Conservation (phyloP, 2,797 vertebrate genomes). For the Neosilurus hyrtlii region DNA sequence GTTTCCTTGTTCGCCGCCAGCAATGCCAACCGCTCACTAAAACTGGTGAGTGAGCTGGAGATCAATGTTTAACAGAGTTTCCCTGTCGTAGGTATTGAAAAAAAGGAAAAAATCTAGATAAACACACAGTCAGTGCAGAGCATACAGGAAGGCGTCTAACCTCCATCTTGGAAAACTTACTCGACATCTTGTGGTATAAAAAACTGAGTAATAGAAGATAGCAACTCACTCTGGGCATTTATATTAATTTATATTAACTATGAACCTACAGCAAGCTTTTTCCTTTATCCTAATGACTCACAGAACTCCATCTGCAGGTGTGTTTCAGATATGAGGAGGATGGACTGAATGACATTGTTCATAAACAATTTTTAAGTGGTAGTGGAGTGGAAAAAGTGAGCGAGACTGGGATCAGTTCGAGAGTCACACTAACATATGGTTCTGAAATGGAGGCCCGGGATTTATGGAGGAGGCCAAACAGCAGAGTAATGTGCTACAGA, state of each 20-base stretch:
- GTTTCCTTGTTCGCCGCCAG: too few relatives aligned
- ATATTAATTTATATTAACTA: not conserved
- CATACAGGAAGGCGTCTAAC: too few relatives aligned
- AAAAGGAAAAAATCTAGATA: too few relatives aligned
- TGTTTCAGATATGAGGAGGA: conserved; percentile 41
- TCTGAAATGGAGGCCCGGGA: conserved; percentile 67
- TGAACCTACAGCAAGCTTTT: not conserved
- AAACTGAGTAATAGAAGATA: not conserved
- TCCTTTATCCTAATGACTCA: conserved; percentile 5
- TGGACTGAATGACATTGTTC: conserved; percentile 35
- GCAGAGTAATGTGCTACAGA: conserved; percentile 74
- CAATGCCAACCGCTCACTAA: too few relatives aligned
- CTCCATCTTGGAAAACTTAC: not conserved
- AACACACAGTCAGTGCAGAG: too few relatives aligned
- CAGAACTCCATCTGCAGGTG: conserved; percentile 22
- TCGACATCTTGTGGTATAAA: not conserved
- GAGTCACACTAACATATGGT: conserved; percentile 65
- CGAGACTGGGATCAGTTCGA: conserved; percentile 50
- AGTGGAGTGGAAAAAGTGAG: conserved; percentile 50
- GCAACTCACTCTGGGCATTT: not conserved
- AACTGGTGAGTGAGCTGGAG: too few relatives aligned
- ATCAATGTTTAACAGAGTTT: too few relatives aligned
- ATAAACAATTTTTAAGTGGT: conserved; percentile 54
- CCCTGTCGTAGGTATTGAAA: too few relatives aligned
- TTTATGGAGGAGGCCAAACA: conserved; percentile 68